Conservation (phyloP, 2,113 vertebrate genomes). For the Euleptes europaea region DNA sequence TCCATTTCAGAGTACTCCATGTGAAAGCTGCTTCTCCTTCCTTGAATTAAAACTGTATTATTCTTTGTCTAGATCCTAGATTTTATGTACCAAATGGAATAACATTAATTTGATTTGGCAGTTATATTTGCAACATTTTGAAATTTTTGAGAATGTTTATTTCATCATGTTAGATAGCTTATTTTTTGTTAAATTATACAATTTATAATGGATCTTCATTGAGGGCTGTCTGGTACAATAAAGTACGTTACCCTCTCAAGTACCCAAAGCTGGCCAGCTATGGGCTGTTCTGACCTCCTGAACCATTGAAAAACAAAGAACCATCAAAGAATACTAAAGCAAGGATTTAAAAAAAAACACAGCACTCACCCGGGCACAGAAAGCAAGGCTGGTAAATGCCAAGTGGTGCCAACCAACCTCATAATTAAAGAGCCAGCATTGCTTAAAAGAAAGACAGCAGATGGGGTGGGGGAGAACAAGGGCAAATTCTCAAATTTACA, state of each 20-base stretch:
- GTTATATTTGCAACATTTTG: too few relatives aligned
- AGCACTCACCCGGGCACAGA: neutral
- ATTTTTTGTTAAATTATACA: too few relatives aligned
- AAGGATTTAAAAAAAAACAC: neutral
- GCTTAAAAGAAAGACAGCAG: neutral
- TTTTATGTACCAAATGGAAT: too few relatives aligned
- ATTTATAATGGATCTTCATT: too few relatives aligned
- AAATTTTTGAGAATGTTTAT: too few relatives aligned
- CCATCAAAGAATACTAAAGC: neutral
- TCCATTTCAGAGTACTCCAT: too few relatives aligned
- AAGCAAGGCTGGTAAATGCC: neutral
- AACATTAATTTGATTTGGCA: too few relatives aligned
- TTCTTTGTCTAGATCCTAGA: too few relatives aligned
- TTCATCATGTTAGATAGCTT: too few relatives aligned
- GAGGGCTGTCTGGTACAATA: neutral
- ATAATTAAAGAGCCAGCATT: neutral
- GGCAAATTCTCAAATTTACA: neutral
- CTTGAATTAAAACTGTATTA: too few relatives aligned
- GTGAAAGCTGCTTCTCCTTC: too few relatives aligned
- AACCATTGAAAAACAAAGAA: neutral
- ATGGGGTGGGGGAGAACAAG: neutral
- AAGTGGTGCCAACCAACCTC: neutral
- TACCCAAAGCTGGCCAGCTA: neutral
- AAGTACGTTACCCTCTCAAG: neutral
- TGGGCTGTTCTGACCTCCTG: neutral